These are phyloP conservation scores for Eilema sororculum DNA, from an alignment of 2,888 invertebrate species.

Conservation along the genomic window DNA sequence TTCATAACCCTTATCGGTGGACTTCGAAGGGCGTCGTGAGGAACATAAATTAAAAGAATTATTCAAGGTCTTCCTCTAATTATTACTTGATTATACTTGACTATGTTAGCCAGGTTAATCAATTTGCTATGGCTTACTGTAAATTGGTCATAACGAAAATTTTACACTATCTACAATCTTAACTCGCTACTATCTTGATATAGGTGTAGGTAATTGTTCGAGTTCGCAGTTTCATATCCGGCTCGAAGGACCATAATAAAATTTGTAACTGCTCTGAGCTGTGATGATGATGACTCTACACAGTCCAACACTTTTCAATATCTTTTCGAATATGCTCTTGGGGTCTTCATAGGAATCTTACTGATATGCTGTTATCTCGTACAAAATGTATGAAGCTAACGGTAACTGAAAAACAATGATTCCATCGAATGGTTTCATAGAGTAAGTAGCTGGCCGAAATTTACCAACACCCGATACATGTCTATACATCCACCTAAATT, in stretches of 20 bases:
- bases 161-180: no score
- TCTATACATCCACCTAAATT: not conserved
- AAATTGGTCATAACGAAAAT: no score
- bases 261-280: no score
- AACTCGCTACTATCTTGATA: no score
- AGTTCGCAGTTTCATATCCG: no score
- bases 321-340: no score
- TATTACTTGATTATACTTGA: conserved; percentile 3
- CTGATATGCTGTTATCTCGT: not conserved
- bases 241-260: no score
- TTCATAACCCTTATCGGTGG: conserved; percentile 47
- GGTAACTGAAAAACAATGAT: not conserved
- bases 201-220: no score
- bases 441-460: no score
- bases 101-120: not conserved
- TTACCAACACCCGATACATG: no score
- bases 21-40: conserved; percentile 30
- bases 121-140: not conserved
- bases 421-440: not conserved
- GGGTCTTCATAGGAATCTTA: not conserved
- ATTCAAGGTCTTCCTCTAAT: not conserved
- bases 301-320: no score
- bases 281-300: no score
- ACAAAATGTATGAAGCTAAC: not conserved
- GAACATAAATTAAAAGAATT: conserved; percentile 43